Evolutionary conservation across 1,140 invertebrate species (phyloP), one percentile per base, ranked within the genome.

Genomic region (Saccostrea glomerata): DNA sequence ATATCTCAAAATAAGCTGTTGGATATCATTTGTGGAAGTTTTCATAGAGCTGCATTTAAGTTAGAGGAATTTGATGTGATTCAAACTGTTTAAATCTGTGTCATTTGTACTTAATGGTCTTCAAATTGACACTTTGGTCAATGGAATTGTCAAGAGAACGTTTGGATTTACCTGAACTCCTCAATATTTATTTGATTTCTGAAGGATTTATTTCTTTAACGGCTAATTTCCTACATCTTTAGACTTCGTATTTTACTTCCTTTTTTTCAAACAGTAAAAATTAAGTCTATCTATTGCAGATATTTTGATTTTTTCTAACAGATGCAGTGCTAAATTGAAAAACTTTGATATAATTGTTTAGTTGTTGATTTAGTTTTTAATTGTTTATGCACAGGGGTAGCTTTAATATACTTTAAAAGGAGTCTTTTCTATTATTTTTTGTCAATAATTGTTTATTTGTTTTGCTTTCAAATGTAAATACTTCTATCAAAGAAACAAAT

Each of bases 401-500:
- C 47, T 9, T 47, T 47, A 47, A 47, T 2, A 47, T 47, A 47
- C 47, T 47, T 6, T 47, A 47, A 47, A 47, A 3, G 2, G 40
- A 73, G 70, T 73, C 25, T 20, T n/a, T 66, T 66, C 23, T 66
- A 66, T 66, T 66, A 20, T 66, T 77, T 23, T 73, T 77, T 4
- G 25, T 77, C 70, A 77, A 77, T 77, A 77, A 77, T 36, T 25
- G 23, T 36, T 77, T 30, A 77, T 30, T 77, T 25, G 70, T 77
- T 77, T 77, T 77, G 25, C 70, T 30, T 25, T 25, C 23, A 13
- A 77, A 13, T 36, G 70, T 25, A 77, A 77, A 77, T 77, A 36
- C 5, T 30, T 77, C 25, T 77, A 77, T 77, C 70, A 77, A 36
- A 77, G 30, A 77, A 77, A 25, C 70, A 77, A 36, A 77, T 77